A percentile compares a stretch with the other conserved stretches of the same genome.
Evolutionary conservation across 2,113 vertebrate species (phyloP).

Genomic region (Burhinus oedicnemus): DNA sequence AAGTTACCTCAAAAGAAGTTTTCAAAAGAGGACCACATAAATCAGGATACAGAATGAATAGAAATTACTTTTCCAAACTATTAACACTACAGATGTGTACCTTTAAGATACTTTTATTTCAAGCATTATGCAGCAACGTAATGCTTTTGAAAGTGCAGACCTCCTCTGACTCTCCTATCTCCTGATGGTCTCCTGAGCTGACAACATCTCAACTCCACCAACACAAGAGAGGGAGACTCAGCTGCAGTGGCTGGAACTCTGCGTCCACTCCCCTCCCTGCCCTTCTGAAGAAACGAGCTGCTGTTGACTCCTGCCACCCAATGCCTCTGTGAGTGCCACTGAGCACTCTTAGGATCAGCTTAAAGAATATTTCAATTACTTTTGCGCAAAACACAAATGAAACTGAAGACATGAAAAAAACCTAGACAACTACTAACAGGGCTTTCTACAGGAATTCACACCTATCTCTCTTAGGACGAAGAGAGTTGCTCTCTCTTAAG

Average conservation of each 20-base stretch:
- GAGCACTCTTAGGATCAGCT: neutral
- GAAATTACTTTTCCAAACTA: neutral
- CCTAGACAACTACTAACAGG: neutral
- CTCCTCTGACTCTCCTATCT: neutral
- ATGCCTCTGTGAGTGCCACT: neutral
- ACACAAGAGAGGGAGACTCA: neutral
- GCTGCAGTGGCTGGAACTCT: neutral
- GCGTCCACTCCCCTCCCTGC: accelerated
- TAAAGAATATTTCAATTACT: neutral
- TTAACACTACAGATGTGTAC: neutral
- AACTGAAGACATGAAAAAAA: neutral
- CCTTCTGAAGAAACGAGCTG: neutral
- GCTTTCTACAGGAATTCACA: neutral
- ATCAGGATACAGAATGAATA: neutral
- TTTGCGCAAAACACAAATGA: neutral
- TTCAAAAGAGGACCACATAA: neutral
- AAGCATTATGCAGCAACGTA: neutral
- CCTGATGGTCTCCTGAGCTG: neutral
- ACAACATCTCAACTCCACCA: neutral
- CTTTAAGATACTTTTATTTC: neutral
- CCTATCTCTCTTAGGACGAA: neutral
- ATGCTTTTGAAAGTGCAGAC: neutral
- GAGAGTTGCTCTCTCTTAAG: neutral
- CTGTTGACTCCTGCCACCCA: neutral
- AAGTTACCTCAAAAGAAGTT: neutral